phyloP scores from a whole-genome alignment of 2,113 vertebrate species.

The Zootoca vivipara region DNA sequence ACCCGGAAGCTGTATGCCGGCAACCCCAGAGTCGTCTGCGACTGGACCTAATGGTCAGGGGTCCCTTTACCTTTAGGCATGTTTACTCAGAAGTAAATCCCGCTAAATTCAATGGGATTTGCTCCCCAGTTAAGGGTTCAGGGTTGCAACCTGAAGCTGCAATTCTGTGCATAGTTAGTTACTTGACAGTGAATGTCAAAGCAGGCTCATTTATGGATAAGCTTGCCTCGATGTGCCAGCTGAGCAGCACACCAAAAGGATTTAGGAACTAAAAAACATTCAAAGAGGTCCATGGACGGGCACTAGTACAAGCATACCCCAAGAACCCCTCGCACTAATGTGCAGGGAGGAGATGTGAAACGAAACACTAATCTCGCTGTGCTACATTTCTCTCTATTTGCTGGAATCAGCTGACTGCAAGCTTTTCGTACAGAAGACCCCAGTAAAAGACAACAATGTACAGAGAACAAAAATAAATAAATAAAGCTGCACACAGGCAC shows the following conservation, averaged over 20 bases:
- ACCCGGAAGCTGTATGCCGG: too few species aligned
- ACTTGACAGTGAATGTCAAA: background rate
- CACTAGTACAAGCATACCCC: background rate
- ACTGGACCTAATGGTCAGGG: too few species aligned
- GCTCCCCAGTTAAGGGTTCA: background rate
- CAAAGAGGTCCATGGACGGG: background rate
- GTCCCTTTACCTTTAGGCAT: too few species aligned
- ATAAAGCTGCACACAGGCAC: background rate
- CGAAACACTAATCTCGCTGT: background rate
- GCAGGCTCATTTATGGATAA: background rate
- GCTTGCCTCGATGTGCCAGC: background rate
- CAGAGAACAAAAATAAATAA: background rate
- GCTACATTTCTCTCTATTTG: background rate
- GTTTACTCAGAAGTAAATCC: background rate
- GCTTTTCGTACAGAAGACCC: slow-evolving; percentile 1
- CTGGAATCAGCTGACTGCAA: background rate
- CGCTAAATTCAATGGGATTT: background rate
- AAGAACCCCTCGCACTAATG: background rate
- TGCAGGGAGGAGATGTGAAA: background rate
- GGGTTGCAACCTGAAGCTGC: background rate
- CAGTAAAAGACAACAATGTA: slow-evolving; percentile 7
- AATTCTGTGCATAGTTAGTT: background rate
- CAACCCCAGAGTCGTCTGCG: too few species aligned
- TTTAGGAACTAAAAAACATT: background rate
- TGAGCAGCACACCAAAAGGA: background rate